Base-by-base conservation (phyloP, 2,888 invertebrate genomes). In the Mactromeris polynyma region DNA sequence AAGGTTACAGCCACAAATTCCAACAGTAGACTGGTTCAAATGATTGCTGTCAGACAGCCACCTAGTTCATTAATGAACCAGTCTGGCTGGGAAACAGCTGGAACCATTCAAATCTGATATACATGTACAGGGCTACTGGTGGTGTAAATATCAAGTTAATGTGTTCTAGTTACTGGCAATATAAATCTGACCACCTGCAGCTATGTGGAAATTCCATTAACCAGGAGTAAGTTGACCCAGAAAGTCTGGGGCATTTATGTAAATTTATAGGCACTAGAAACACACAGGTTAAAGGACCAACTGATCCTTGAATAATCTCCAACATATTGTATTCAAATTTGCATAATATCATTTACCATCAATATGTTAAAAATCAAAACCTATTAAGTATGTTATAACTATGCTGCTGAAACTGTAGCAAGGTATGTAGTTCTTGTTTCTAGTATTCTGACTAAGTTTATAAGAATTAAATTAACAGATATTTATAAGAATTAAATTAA, bases 121-220 rank as follows among this genome's bases (percentile, higher is more conserved):
- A 82, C 82, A 82, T 82, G 82, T 40, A 21, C 40, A 64, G 17
- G 31, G 33, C 46, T 36, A 83, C 83, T 83, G 73, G 73, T 64
- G 58, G 58, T 83, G 77, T 69, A 83, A 73, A 51, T 42, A 83
- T 83, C 46, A 77, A 83, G 46, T 69, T 83, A 40, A 64, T 58
- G 36, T 21, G 38, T 17, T 46, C 14, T 46, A 46, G 46, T 46
- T 46, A 46, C 11, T 46, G 46, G 46, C 17, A 46, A 64, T 64
- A 64, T 64, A 64, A 64, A 26, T 77, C 51, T 83, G 83, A 83
- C 83, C 83, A 83, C 83, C 83, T 83, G 83, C 77, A 46, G 46
- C 21, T 58, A 64, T 11, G 38, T n/a, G 40, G 38, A 40, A 69
- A 69, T 36, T 26, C 40, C 40, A 64, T 64, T 82, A 69, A 82